Evolutionary conservation across 2,888 invertebrate genomes (phyloP).

Genomic region (Caenorhabditis sinica): DNA sequence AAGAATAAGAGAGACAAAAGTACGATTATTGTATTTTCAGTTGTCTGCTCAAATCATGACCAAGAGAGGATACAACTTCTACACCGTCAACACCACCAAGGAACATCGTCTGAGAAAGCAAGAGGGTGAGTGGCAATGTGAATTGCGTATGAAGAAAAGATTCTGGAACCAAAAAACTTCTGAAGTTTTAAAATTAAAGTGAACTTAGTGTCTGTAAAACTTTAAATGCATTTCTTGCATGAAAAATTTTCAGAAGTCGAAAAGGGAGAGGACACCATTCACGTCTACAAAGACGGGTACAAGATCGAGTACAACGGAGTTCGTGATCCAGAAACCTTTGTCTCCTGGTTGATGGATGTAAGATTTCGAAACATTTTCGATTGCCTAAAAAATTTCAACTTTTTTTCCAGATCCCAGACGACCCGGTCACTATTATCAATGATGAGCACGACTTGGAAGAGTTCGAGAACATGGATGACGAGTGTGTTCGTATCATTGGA

Average conservation of each 20-base stretch:
- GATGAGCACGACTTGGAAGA: conserved; percentile 83
- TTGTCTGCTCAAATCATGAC: conserved; percentile 84
- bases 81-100: conserved; percentile 84
- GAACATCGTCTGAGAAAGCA: conserved; percentile 82
- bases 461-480: conserved; percentile 83
- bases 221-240: too few relatives aligned
- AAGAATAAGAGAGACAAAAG: too few relatives aligned
- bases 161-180: too few relatives aligned
- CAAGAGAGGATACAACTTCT: conserved; percentile 84
- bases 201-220: too few relatives aligned
- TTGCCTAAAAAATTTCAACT: not conserved
- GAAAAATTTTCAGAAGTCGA: conserved; percentile 79
- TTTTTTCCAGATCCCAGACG: conserved; percentile 83
- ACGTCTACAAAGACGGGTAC: conserved; percentile 84
- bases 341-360: conserved; percentile 84
- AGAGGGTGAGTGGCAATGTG: conserved; percentile 78
- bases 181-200: not conserved
- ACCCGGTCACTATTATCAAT: conserved; percentile 84
- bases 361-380: not conserved
- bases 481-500: conserved; percentile 82
- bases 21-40: conserved; percentile 71
- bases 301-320: conserved; percentile 84
- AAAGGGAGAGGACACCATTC: conserved; percentile 83
- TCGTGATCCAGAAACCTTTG: conserved; percentile 83
- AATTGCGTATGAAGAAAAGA: not conserved